Evolutionary conservation across 2,113 vertebrate genomes (phyloP).

Genomic region (Gopherus evgoodei): DNA sequence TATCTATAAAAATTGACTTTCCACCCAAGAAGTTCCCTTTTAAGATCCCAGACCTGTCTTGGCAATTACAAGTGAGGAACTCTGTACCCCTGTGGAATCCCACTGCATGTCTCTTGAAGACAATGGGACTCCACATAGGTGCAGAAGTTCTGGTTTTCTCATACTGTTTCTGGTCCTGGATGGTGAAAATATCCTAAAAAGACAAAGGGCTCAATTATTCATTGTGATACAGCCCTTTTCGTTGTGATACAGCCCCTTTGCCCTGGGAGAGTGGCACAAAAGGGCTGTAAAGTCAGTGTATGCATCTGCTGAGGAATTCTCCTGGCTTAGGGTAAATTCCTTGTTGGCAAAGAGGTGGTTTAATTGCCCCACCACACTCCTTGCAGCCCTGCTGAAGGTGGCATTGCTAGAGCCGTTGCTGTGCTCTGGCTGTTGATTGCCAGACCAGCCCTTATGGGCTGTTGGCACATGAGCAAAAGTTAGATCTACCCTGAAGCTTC

Average conservation of each 20-base stretch:
- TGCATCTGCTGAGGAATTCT: neutral
- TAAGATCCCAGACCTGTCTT: neutral
- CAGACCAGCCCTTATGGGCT: neutral
- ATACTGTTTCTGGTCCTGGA: neutral
- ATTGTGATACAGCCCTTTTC: neutral
- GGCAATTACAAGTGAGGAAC: neutral
- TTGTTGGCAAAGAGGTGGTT: neutral
- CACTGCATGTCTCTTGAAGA: neutral
- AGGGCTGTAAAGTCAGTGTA: fast-evolving
- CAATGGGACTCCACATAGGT: neutral
- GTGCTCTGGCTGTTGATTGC: neutral
- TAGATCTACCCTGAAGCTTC: slow-evolving; percentile 17
- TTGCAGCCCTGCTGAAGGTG: neutral
- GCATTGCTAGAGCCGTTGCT: neutral
- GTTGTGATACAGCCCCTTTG: neutral
- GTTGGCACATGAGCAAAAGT: slow-evolving; percentile 7
- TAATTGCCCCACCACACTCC: fast-evolving
- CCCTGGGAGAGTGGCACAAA: neutral
- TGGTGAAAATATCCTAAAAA: neutral
- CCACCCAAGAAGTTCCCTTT: neutral
- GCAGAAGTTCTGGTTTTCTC: neutral
- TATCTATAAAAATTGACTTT: neutral
- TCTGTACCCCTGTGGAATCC: neutral
- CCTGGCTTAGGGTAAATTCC: neutral
- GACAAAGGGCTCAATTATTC: fast-evolving